Evolutionary conservation across 2,113 vertebrate species (phyloP), one percentile per base, ranked within the genome.

Genomic region (Cynoglossus semilaevis): DNA sequence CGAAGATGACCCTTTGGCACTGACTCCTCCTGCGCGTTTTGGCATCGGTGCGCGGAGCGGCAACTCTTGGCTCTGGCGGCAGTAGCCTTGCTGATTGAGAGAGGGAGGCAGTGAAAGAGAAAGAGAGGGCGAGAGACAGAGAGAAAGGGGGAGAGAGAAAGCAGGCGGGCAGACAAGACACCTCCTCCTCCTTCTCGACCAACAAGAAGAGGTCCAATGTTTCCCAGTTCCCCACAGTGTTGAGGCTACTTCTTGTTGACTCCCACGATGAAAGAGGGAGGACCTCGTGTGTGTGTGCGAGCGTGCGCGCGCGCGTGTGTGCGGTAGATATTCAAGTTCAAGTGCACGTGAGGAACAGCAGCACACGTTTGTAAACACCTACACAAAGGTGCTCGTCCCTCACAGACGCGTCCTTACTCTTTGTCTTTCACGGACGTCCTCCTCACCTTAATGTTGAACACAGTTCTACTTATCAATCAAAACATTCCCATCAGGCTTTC

Each of bases 281-380:
- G 92, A 93, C 92, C 92, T 92, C 82, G 43, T 13, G 86, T 51
- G 9, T 54, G 52, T 88, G 55, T 13, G 88, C 90, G 92, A 12
- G 90, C 88, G 88, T 90, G 91, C 89, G 90, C 90, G 89, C 85
- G 91, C 19, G 90, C 88, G 91, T 91, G 91, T 92, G 90, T 93
- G 91, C 91, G 93, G 91, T 92, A 93, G 93, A 92, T 91, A 92
- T 93, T 93, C 92, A 94, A 95, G 94, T 96, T 96, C 93, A 97
- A 95, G 94, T 95, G 88, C 90, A 92, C 91, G 92, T 50, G 50
- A 58, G 63, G 87, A 90, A 86, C 92, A 91, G 91, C 77, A 47
- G 91, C 77, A 44, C n/a, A 35, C 0, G 87, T 91, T 87, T 85
- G 92, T 92, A 90, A 92, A 91, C 88, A 90, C 14, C 14, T 12